Evolutionary conservation across 2,888 invertebrate genomes (phyloP).

Genomic region (Phortica magna): DNA sequence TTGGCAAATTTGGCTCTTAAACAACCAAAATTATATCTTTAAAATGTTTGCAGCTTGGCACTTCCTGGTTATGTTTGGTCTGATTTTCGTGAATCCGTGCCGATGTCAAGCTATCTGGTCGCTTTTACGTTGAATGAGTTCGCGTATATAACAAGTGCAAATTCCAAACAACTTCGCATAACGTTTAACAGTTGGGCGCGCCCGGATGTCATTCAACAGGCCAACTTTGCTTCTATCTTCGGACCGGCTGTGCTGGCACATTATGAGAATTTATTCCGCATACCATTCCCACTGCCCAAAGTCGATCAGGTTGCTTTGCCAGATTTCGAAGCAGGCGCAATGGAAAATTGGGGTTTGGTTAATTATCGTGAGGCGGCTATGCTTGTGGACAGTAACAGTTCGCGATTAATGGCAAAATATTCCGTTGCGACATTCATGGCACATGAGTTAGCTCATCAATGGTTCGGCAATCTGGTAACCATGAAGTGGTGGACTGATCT

Average conservation of each 20-base stretch:
- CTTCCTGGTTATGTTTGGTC: slow-evolving; percentile 83
- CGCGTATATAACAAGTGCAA: slow-evolving; percentile 64
- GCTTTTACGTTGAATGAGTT: slow-evolving; percentile 86
- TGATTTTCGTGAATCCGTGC: slow-evolving; percentile 83
- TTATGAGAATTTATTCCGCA: slow-evolving; percentile 26
- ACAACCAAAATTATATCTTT: not conserved
- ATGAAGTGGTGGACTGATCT: slow-evolving; percentile 89
- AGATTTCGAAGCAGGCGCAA: not conserved
- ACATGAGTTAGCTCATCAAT: slow-evolving; percentile 84
- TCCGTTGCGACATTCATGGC: slow-evolving; percentile 75
- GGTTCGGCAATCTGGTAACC: slow-evolving; percentile 89
- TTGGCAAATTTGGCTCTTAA: too few species aligned
- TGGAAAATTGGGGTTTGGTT: slow-evolving; percentile 27
- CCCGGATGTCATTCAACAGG: not conserved
- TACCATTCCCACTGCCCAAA: not conserved
- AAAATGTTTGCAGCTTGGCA: not conserved
- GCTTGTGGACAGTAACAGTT: slow-evolving; percentile 7
- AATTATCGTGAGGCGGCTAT: slow-evolving; percentile 25
- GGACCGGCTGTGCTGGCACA: slow-evolving; percentile 24
- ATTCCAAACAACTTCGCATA: slow-evolving; percentile 76
- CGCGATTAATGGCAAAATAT: slow-evolving; percentile 16
- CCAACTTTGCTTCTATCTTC: slow-evolving; percentile 15
- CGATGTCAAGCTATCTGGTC: slow-evolving; percentile 94
- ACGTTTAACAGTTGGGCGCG: slow-evolving; percentile 6
- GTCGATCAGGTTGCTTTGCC: slow-evolving; percentile 36